Evolutionary conservation across 92 coral and sea anemone genomes (phyloP).

Genomic region (Ricordea florida): DNA sequence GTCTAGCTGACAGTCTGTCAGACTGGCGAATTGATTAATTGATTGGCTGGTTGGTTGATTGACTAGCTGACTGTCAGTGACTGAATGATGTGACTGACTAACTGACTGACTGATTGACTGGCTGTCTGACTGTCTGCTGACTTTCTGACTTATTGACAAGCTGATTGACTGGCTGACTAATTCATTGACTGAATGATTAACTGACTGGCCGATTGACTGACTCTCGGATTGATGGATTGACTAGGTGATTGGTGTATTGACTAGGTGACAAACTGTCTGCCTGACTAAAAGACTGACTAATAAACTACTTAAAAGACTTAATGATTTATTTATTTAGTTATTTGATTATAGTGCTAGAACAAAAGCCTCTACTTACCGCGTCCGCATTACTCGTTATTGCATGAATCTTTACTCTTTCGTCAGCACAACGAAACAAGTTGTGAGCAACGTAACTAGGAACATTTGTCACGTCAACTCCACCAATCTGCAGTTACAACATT

Average conservation of each 20-base stretch:
- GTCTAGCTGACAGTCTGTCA: no score
- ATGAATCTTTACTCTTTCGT: conserved; percentile 2
- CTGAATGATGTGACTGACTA: neutral
- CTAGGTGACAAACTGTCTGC: neutral
- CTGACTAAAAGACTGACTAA: neutral
- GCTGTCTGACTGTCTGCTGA: neutral
- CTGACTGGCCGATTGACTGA: neutral
- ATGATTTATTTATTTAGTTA: no score
- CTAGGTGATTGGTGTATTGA: neutral
- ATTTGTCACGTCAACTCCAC: conserved; percentile 32
- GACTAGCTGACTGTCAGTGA: neutral
- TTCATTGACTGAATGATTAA: neutral
- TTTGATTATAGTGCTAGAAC: no score
- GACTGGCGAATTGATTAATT: neutral
- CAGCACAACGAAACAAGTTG: conserved; percentile 52
- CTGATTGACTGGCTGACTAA: neutral
- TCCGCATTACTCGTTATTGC: neutral
- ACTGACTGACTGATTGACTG: neutral
- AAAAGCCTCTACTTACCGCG: conserved; percentile 33
- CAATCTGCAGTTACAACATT: conserved; percentile 9
- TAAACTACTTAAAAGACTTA: no score
- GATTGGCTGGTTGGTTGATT: neutral
- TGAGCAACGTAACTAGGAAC: conserved; percentile 49
- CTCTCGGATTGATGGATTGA: neutral
- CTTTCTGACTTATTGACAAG: neutral